Base-by-base conservation (phyloP, 92 coral and sea anemone species). In the Paramuricea clavata region DNA sequence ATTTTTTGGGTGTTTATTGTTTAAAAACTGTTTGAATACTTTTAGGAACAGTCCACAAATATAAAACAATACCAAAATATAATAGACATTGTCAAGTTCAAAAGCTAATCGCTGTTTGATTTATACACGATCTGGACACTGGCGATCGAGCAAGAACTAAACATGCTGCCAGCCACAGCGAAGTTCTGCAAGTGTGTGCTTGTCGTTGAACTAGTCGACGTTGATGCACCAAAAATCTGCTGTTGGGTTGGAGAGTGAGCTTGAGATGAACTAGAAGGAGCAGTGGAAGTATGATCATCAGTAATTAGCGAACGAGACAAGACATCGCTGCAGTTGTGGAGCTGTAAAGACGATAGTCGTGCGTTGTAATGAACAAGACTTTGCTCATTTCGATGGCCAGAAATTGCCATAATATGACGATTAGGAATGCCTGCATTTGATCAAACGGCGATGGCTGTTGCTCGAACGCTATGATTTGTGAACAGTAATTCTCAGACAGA, bases 361-460 rank as follows among this genome's bases (percentile, higher is more conserved):
- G 62, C 3, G 62, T 54, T 54, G 62, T 54, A 54, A 54, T 65
- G 4, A 12, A 65, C 87, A 70, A 7, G 74, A 16, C 74, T 35
- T 67, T 67, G 74, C 74, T 67, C 74, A 67, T 67, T 67, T 67
- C 23, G 74, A 35, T 67, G 41, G n/a, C 74, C 74, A 35, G 41
- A 67, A 67, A 67, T 67, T 67, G 35, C 74, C 74, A 67, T 67
- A 22, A 67, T 67, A 30, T 67, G 74, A 35, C 41, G 44, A 35
- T 16, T 67, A 5, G 74, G 74, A 3, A 67, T 10, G 74, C 44
- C 41, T 30, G 74, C 74, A 3, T 67, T 30, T 36, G 41, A 67
- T 36, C n/a, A 67, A 30, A 67, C n/a, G 3, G 74, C 25, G 15
- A 67, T 35, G 19, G 69, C 74, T 30, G 44, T 67, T 67, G 74